Conservation (phyloP, 2,888 invertebrate genomes). For the Epicampocera succincta region DNA sequence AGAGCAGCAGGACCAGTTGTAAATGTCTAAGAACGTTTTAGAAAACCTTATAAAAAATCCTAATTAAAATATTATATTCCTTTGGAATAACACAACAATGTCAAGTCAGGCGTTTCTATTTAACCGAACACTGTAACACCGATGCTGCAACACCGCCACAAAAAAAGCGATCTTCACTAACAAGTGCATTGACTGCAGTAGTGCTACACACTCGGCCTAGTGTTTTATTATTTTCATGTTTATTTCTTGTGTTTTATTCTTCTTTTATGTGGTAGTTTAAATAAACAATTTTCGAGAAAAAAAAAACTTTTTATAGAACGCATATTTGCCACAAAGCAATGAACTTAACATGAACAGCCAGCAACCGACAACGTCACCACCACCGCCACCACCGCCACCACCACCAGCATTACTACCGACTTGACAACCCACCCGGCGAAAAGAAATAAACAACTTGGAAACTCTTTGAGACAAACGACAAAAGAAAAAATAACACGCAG, state of each 20-base stretch:
- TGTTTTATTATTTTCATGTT: slow-evolving; percentile 28
- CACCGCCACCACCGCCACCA: slow-evolving; percentile 3
- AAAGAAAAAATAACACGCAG: not conserved
- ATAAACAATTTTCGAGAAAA: slow-evolving; percentile 30
- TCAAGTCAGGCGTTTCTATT: no score
- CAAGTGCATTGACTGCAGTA: slow-evolving; percentile 52
- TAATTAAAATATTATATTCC: no score
- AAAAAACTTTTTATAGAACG: slow-evolving; percentile 31
- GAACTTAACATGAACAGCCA: slow-evolving; percentile 42
- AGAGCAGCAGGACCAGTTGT: no score
- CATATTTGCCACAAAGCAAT: slow-evolving; percentile 40
- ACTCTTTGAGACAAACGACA: slow-evolving; percentile 30
- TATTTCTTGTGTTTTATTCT: slow-evolving; percentile 9
- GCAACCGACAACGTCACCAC: not conserved
- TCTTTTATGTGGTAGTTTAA: slow-evolving; percentile 20
- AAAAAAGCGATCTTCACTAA: slow-evolving; percentile 40
- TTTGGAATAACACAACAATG: no score
- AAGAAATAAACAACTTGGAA: slow-evolving; percentile 39
- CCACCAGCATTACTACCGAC: slow-evolving; percentile 14
- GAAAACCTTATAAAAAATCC: no score
- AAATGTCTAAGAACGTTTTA: no score
- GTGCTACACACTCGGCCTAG: slow-evolving; percentile 3
- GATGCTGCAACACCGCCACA: not conserved
- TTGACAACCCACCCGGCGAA: slow-evolving; percentile 28
- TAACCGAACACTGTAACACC: slow-evolving; percentile 6